phyloP scores from a whole-genome alignment of 2,888 invertebrate genomes.

The Melinopterus prodromus region DNA sequence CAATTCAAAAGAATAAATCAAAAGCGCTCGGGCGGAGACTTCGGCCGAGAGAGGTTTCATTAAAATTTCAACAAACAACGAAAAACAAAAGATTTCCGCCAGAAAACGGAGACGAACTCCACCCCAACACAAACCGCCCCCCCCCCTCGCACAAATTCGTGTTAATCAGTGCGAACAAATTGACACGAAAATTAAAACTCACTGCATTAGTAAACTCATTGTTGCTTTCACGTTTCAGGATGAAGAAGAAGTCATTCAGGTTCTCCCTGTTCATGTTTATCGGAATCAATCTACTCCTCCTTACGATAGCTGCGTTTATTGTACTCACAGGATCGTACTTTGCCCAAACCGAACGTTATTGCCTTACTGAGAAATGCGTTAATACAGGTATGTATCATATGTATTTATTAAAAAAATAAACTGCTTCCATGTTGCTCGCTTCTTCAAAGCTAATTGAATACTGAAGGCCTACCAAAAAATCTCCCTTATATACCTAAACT shows the following conservation, averaged over 20 bases:
- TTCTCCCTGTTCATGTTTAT: slow-evolving; percentile 48
- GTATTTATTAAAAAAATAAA: background rate
- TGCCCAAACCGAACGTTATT: slow-evolving; percentile 61
- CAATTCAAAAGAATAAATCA: slow-evolving; percentile 4
- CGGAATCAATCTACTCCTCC: slow-evolving; percentile 62
- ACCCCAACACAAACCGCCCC: too few species aligned
- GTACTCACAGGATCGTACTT: slow-evolving; percentile 63
- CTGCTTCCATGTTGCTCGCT: too few species aligned
- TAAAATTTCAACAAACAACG: slow-evolving; percentile 23
- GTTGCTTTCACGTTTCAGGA: slow-evolving; percentile 46
- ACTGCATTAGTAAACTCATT: slow-evolving; percentile 23
- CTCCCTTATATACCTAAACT: too few species aligned
- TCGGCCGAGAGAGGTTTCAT: slow-evolving; percentile 11
- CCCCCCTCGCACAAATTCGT: slow-evolving; percentile 11
- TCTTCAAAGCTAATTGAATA: too few species aligned
- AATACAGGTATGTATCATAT: slow-evolving; percentile 64
- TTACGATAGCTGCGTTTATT: slow-evolving; percentile 62
- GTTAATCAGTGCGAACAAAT: slow-evolving; percentile 20
- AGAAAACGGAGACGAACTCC: background rate
- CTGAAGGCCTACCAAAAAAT: too few species aligned
- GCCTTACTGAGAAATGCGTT: slow-evolving; percentile 70
- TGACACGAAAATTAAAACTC: slow-evolving; percentile 18
- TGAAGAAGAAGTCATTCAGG: slow-evolving; percentile 43
- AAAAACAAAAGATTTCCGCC: background rate
- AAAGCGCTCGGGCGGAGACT: background rate